Evolutionary conservation across 1,140 invertebrate species (phyloP).

Genomic region (Mycetomoellerius zeteki): DNA sequence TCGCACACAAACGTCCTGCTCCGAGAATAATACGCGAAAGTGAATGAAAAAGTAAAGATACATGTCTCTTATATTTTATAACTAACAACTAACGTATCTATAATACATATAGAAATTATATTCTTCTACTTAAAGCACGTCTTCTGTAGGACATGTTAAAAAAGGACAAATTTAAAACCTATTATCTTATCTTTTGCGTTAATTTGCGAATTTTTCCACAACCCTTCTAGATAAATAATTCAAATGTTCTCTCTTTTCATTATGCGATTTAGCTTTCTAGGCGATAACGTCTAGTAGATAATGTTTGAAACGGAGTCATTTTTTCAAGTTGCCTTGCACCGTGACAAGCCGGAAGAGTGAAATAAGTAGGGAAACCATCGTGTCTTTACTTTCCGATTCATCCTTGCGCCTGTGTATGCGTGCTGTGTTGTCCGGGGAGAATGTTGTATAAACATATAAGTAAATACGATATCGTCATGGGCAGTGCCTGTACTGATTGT

Average conservation of each 20-base stretch:
- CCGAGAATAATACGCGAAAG: slow-evolving; percentile 23
- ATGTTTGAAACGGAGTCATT: neutral
- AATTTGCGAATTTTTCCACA: neutral
- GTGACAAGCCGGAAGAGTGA: neutral
- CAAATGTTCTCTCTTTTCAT: neutral
- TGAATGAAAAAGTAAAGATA: slow-evolving; percentile 38
- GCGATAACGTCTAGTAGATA: slow-evolving; percentile 2
- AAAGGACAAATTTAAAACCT: neutral
- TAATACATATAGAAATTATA: slow-evolving; percentile 45
- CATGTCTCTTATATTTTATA: slow-evolving; percentile 33
- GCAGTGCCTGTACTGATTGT: slow-evolving; percentile 61
- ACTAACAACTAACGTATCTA: neutral
- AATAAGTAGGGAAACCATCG: neutral
- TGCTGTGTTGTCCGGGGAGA: neutral
- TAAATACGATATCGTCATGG: slow-evolving; percentile 26
- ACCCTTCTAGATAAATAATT: neutral
- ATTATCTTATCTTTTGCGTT: neutral
- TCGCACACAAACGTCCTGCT: slow-evolving; percentile 57
- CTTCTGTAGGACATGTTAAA: neutral
- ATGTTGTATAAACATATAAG: slow-evolving; percentile 6
- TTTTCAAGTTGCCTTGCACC: slow-evolving; percentile 32
- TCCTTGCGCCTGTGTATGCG: slow-evolving; percentile 15
- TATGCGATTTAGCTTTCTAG: slow-evolving; percentile 2
- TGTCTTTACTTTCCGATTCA: slow-evolving; percentile 49
- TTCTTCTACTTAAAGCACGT: slow-evolving; percentile 60